Conservation (phyloP, 2,113 vertebrate genomes). For the Sander lucioperca region DNA sequence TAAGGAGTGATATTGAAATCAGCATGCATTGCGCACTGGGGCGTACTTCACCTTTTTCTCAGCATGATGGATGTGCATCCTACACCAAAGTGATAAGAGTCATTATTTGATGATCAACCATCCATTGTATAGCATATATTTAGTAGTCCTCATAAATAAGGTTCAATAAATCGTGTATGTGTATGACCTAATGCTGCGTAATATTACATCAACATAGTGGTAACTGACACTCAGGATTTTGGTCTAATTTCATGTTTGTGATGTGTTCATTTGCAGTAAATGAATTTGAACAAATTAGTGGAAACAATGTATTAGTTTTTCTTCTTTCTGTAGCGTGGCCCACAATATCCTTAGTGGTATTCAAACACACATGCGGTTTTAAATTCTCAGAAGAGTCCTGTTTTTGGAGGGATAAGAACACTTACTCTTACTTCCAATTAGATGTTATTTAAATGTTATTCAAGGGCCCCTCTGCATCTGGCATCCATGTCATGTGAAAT, state of each 20-base stretch:
- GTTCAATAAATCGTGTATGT: slow-evolving; percentile 47
- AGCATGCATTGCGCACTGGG: slow-evolving; percentile 69
- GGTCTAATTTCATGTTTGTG: slow-evolving; percentile 25
- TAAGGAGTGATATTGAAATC: slow-evolving; percentile 71
- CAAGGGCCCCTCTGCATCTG: slow-evolving; percentile 82
- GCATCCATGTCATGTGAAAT: slow-evolving; percentile 81
- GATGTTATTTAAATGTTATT: slow-evolving; percentile 80
- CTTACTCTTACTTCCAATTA: slow-evolving; percentile 64
- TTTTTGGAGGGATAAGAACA: slow-evolving; percentile 39
- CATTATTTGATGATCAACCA: slow-evolving; percentile 83
- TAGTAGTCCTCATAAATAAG: slow-evolving; percentile 63
- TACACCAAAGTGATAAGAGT: slow-evolving; percentile 75
- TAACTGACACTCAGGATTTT: slow-evolving; percentile 18
- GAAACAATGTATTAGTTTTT: not conserved
- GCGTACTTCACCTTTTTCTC: slow-evolving; percentile 69
- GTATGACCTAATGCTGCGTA: slow-evolving; percentile 20
- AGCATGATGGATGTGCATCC: slow-evolving; percentile 79
- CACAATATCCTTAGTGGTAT: not conserved
- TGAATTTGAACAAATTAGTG: not conserved
- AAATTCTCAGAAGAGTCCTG: slow-evolving; percentile 44
- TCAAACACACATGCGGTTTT: slow-evolving; percentile 40
- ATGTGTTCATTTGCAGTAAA: not conserved
- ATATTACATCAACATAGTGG: slow-evolving; percentile 25
- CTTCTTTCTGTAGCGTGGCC: not conserved
- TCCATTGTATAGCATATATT: slow-evolving; percentile 71